Base-by-base conservation (phyloP, 2,888 invertebrate genomes). In the Conus canariensis region DNA sequence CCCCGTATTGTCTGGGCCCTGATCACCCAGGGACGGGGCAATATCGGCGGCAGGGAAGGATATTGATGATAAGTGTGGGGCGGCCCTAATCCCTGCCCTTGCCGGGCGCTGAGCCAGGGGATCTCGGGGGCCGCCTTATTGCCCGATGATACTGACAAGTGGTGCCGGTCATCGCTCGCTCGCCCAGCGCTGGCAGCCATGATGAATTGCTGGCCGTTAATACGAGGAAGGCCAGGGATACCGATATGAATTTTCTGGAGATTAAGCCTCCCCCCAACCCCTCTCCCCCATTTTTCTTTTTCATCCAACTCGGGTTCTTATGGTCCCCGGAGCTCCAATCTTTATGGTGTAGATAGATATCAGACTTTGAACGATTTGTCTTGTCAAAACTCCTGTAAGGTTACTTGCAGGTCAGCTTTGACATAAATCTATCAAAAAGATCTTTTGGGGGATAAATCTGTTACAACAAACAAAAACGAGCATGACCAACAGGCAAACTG, bases 111-210 rank as follows among this genome's bases (percentile, higher is more conserved):
- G 85, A 60, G 85, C 25, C 16, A n/a, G n/a, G 67, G 70, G 86
- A 87, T 87, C 10, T 87, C 8, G 86, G 3, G 12, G 45, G 86
- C 16, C 45, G 45, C 59, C 22, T 64, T 19, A 70, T 87, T 64
- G 67, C 67, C 64, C 67, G 3, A 87, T 67, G 86, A 87, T 25
- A 67, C 45, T 3, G 86, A 87, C 86, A 87, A 87, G 67, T 22
- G 86, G 67, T 30, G 70, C 2, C 67, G 22, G n/a, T 67, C 30
- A 19, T 64, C 64, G 64, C 64, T 64, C 64, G 64, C 12, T 14
- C 64, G 16, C 64, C 64, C 64, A 10, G 16, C 3, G 74, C n/a
- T n/a, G n/a, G 9, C 1, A 22, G 8, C 74, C 74, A 9, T 82
- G 82, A 82, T 45, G 16, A 45, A 82, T 80, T 67, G 67, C 19